A percentile compares a stretch with the other conserved stretches of the same genome.
These are phyloP conservation scores for Lutjanus campechanus DNA, from an alignment of 2,797 vertebrate genomes.

Conservation along the genomic window DNA sequence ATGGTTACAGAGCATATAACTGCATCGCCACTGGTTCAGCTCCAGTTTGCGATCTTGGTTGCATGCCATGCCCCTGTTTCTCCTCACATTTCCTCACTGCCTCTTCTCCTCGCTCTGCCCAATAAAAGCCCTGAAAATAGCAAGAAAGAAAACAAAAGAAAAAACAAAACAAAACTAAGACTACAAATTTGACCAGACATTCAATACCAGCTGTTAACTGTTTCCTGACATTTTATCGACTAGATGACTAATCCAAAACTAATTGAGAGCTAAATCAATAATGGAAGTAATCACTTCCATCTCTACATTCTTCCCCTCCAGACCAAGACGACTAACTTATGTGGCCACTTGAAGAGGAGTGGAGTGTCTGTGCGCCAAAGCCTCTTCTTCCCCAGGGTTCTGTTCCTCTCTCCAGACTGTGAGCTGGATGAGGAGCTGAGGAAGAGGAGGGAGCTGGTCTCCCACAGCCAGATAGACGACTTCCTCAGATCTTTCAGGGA, in stretches of 20 bases:
- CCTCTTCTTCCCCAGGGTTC: slow-evolving; percentile 80
- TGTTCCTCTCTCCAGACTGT: slow-evolving; percentile 85
- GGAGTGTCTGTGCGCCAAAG: slow-evolving; percentile 75
- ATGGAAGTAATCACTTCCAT: background rate
- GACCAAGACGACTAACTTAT: slow-evolving; percentile 81
- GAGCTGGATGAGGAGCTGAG: slow-evolving; percentile 78
- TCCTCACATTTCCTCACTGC: no score
- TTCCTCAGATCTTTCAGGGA: slow-evolving; percentile 84
- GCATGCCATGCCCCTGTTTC: no score
- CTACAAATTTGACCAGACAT: background rate
- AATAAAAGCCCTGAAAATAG: no score
- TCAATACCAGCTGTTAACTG: background rate
- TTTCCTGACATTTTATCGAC: background rate
- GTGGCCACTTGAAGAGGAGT: slow-evolving; percentile 77
- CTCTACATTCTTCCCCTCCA: slow-evolving; percentile 40
- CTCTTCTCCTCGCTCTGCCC: no score
- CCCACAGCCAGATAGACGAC: slow-evolving; percentile 70
- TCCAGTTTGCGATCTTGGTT: no score
- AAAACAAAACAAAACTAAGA: background rate
- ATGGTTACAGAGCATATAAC: no score
- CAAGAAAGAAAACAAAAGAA: no score
- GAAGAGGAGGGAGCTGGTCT: slow-evolving; percentile 82
- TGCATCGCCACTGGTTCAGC: no score
- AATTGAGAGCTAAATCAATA: background rate
- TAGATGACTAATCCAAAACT: background rate